Base-by-base conservation (phyloP, 2,888 invertebrate genomes). In the Xestia sexstrigata region DNA sequence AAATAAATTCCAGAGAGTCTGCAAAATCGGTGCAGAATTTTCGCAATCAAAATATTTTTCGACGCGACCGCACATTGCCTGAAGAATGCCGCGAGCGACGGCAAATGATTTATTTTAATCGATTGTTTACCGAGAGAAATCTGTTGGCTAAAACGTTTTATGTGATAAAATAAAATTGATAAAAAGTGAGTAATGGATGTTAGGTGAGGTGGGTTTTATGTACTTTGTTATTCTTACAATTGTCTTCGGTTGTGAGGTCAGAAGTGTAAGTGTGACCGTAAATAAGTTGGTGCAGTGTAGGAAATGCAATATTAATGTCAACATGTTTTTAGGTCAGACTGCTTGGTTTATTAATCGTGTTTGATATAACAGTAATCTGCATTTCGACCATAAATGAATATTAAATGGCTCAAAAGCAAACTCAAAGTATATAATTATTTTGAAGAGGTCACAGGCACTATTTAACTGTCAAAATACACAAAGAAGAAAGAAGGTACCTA, bases 111-210 rank as follows among this genome's bases (percentile, higher is more conserved):
- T 88, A 87, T 85, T 82, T 79, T 88, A 87, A 83, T 85, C 84
- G 79, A 88, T 87, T 87, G 86, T 82, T 79, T 82, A 85, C 85
- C 55, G 39, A 55, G 60, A 67, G 82, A 86, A 89, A 91, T 91
- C 87, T 90, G 90, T 86, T 88, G 83, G 86, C 86, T 80, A 85
- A 89, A 91, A 86, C 87, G 85, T 89, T 91, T 89, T 89, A 89
- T 90, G 81, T 81, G 87, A 85, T 82, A 86, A 87, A 87, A 88
- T 88, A 88, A 90, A 90, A 88, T 85, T 88, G 88, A 89, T 91
- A 90, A 86, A 87, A 84, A 68, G 23, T 78, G 80, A 85, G 26
- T 87, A 73, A 84, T 87, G 81, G 60, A 62, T 80, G 30, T 68
- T 52, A 73, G 77, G 60, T 78, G 58, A 63, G 60, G 23, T 26